Base-by-base conservation (phyloP, 1,140 invertebrate genomes). In the Cryptotermes secundus region DNA sequence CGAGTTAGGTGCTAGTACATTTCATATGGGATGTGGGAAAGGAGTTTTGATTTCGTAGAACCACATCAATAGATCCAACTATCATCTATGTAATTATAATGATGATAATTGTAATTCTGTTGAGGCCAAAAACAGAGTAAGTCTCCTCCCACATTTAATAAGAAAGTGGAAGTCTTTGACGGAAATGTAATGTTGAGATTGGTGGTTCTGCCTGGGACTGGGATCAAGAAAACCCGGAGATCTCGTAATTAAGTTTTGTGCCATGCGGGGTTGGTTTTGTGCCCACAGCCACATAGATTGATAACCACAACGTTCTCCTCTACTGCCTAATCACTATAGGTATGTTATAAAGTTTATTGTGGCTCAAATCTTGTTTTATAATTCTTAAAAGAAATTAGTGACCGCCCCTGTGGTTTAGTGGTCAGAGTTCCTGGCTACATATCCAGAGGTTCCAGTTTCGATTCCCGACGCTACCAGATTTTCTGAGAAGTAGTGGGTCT, bases 231-330 rank as follows among this genome's bases (percentile, higher is more conserved):
- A 72, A 72, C n/a, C 26, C 31, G 7, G 59, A 72, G 59, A 72
- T 72, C 59, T 72, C 59, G 59, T 72, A 72, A 72, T 72, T 72
- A 72, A 72, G 59, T 72, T 72, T 26, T 72, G n/a, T 31, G 59
- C 26, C 59, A 72, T 72, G 59, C 14, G 26, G n/a, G 59, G 59
- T 31, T 72, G 59, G 26, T 72, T 72, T 49, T 49, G 45, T 49
- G 45, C 3, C 14, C 45, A 72, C 59, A 26, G 59, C 59, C 59
- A 31, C 59, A 31, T 10, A 0, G 26, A n/a, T 4, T 31, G 59
- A n/a, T 6, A 72, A 72, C 14, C 59, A n/a, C 59, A 65, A 31
- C 59, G 59, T 65, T 65, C 26, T 65, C 14, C 59, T 26, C n/a
- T n/a, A 16, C 59, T 72, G 59, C 59, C 59, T 72, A 72, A 72